Base-by-base conservation (phyloP, 2,113 vertebrate species). In the Callipepla squamata region DNA sequence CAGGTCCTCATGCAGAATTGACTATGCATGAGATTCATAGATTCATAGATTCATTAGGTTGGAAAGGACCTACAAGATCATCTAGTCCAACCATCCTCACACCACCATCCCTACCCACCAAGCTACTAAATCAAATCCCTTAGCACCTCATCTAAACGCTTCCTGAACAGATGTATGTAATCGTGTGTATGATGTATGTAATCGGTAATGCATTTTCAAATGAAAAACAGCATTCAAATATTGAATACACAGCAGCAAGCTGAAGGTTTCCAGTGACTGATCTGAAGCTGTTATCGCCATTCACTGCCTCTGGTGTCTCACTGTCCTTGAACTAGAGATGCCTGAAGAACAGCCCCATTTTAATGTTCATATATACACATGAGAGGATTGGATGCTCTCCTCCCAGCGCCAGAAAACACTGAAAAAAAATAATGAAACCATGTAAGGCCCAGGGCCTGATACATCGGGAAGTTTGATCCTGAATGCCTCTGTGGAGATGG, bases 401-500 rank as follows among this genome's bases (percentile, higher is more conserved):
- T 2, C 40, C 72, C 81, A 81, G 78, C 11, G 53, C 53, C 78
- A 89, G 74, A 50, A 87, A 76, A 32, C n/a, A 30, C 5, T 80
- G 76, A 90, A 65, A 83, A 80, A 80, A 92, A 45, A 8, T 0
- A 0, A 53, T 30, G 47, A 81, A 92, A 81, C 13, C 36, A 22
- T 32, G 15, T 4, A 63, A 81, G 92, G 78, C 77, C 66, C 47
- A 30, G 55, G 38, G 69, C 28, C 84, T 81, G 74, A 79, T 51
- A 40, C 78, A 44, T 9, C 13, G 8, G 38, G 63, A 87, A 92
- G 57, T 26, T 34, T 2, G 15, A 81, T 72, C 66, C 85, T 85
- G 82, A 94, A 79, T 16, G 63, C 66, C 62, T 68, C 66, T 89
- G 74, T 8, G 48, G 66, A 87, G 80, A 91, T 76, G 81, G 91